A percentile compares a stretch with the other conserved stretches of the same genome.
Conservation (phyloP, 2,888 invertebrate species). For the Koerneria pararmatus region DNA sequence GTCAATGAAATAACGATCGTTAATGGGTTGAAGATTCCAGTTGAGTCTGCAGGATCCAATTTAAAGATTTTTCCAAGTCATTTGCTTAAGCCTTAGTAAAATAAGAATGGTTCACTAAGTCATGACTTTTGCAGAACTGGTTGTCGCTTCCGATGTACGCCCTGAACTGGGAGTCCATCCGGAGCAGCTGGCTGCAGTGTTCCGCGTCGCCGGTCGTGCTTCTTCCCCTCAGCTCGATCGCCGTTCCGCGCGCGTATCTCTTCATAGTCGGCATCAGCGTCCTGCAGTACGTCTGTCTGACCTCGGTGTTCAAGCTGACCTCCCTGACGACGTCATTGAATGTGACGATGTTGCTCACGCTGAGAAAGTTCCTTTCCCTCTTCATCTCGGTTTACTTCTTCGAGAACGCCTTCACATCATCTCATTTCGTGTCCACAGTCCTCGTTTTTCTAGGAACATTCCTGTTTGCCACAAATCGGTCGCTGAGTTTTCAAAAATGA, state of each 20-base stretch:
- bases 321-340: slow-evolving; percentile 81
- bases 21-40: too few relatives aligned
- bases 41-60: too few relatives aligned
- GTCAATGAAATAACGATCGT: too few relatives aligned
- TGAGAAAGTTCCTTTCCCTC: slow-evolving; percentile 88
- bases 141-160: slow-evolving; percentile 84
- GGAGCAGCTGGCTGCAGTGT: slow-evolving; percentile 73
- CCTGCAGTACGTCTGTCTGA: slow-evolving; percentile 63
- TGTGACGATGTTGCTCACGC: slow-evolving; percentile 87
- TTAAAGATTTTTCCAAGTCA: too few relatives aligned
- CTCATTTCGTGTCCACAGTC: slow-evolving; percentile 84
- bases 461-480: too few relatives aligned
- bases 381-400: slow-evolving; percentile 90
- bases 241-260: slow-evolving; percentile 70
- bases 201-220: slow-evolving; percentile 62
- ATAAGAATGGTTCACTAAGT: too few relatives aligned
- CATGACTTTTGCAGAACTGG: slow-evolving; percentile 77
- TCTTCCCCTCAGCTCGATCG: slow-evolving; percentile 62
- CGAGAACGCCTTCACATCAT: slow-evolving; percentile 81
- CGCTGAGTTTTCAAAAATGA: too few relatives aligned
- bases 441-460: slow-evolving; percentile 87
- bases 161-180: slow-evolving; percentile 74
- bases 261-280: slow-evolving; percentile 33
- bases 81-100: too few relatives aligned
- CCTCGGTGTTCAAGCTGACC: slow-evolving; percentile 86